Evolutionary conservation across 2,888 invertebrate species (phyloP), one percentile per base, ranked within the genome.

Genomic region (Andrena camellia): DNA sequence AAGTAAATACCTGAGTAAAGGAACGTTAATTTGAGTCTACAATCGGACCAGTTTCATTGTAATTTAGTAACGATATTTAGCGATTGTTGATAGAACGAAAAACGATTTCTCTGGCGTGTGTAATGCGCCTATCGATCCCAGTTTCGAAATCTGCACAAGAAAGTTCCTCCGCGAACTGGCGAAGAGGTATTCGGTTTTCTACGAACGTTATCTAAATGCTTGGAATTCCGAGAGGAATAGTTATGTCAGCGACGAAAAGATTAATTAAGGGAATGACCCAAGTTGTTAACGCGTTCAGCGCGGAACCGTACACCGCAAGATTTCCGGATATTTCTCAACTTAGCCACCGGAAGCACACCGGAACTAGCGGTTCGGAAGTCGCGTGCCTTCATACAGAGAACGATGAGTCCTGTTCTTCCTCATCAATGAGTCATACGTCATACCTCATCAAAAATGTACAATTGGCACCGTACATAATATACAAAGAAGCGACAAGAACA

Each of bases 331-430:
- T 57, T 42, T 31, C 29, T 64, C n/a, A 50, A 42, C 54, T 54
- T 64, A 86, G 68, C 67, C 63, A 17, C 23, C 54, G 77, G 66
- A 71, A 74, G 63, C 23, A 52, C 60, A 52, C 60, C 50, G 66
- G 63, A 81, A 85, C 69, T 52, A 35, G 5, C 29, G 13, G 1
- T n/a, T 5, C 52, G 35, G 5, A 71, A 57, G 26, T 20, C 33
- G 29, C 20, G 20, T 20, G 4, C 23, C 50, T 33, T 33, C 42
- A 3, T 8, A 1, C 8, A 31, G 17, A 42, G 50, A 50, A n/a
- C 60, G 59, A 52, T 66, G 26, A 71, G 10, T 35, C 23, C 48
- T 54, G 72, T 33, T 33, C 29, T n/a, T 33, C 5, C 13, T 23
- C 52, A 67, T 67, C 23, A 23, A 74, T 75, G 78, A 42, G 1